These are phyloP conservation scores for Hylaeus anthracinus DNA, from an alignment of 1,140 invertebrate species.

Conservation along the genomic window DNA sequence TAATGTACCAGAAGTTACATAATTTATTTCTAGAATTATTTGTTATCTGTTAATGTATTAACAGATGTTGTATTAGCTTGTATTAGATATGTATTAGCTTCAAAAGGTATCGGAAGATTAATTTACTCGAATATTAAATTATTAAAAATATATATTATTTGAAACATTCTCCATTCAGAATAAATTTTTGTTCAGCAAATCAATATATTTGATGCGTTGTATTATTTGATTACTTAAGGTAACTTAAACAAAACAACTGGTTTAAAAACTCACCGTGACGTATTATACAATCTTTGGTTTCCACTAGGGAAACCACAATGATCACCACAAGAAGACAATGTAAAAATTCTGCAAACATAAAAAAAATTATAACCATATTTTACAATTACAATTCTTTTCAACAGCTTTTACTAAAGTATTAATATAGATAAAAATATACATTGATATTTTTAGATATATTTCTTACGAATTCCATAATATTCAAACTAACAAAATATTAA, in stretches of 20 bases:
- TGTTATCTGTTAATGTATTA: too few species aligned
- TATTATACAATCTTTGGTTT: slow-evolving; percentile 72
- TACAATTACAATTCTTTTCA: neutral
- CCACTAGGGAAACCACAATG: slow-evolving; percentile 69
- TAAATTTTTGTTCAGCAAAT: neutral
- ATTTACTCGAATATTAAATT: neutral
- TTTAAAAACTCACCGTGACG: slow-evolving; percentile 69
- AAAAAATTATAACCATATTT: neutral
- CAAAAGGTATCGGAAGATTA: neutral
- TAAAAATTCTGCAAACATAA: slow-evolving; percentile 50
- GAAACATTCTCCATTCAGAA: neutral
- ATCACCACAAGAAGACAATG: slow-evolving; percentile 67
- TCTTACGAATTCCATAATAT: neutral
- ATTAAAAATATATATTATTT: neutral
- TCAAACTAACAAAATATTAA: neutral
- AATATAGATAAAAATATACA: neutral
- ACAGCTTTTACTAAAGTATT: neutral
- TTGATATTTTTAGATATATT: neutral
- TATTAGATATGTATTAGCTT: too few species aligned
- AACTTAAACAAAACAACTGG: neutral
- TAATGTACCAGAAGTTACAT: too few species aligned
- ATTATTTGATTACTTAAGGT: neutral
- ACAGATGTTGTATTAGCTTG: too few species aligned
- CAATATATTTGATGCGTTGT: neutral
- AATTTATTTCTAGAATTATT: too few species aligned